Evolutionary conservation across 2,113 vertebrate genomes (phyloP).

Genomic region (Raja brachyura): DNA sequence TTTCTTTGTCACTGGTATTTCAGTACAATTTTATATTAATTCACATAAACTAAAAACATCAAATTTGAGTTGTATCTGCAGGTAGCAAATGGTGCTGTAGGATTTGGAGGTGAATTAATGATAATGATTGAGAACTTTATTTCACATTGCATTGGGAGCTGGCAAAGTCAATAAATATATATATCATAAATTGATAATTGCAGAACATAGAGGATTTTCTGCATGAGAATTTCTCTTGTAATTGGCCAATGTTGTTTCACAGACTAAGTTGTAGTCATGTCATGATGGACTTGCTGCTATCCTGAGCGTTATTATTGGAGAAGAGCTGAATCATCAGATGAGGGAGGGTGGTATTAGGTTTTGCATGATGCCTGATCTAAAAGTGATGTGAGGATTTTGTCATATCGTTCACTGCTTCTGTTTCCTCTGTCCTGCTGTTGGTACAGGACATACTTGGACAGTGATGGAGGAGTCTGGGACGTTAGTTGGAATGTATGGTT

Average conservation of each 20-base stretch:
- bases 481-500: too few relatives aligned
- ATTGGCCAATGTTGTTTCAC: neutral
- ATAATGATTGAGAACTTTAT: neutral
- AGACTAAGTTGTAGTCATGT: too few relatives aligned
- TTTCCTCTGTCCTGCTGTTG: too few relatives aligned
- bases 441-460: too few relatives aligned
- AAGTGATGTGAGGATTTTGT: too few relatives aligned
- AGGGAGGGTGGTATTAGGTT: too few relatives aligned
- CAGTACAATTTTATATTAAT: neutral
- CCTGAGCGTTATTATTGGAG: too few relatives aligned
- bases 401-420: too few relatives aligned
- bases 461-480: too few relatives aligned
- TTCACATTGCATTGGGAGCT: neutral
- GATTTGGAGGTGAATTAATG: neutral
- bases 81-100: neutral
- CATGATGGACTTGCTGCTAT: neutral
- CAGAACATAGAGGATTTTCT: neutral
- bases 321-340: too few relatives aligned
- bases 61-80: neutral
- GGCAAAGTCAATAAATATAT: neutral
- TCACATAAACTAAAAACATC: neutral
- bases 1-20: neutral
- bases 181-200: neutral
- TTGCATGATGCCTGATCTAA: too few relatives aligned
- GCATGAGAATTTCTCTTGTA: neutral